Percentiles rank a stretch among this genome's conserved stretches.
These are phyloP conservation scores for Sphaeramia orbicularis DNA, from an alignment of 2,797 vertebrate species.

Conservation along the genomic window DNA sequence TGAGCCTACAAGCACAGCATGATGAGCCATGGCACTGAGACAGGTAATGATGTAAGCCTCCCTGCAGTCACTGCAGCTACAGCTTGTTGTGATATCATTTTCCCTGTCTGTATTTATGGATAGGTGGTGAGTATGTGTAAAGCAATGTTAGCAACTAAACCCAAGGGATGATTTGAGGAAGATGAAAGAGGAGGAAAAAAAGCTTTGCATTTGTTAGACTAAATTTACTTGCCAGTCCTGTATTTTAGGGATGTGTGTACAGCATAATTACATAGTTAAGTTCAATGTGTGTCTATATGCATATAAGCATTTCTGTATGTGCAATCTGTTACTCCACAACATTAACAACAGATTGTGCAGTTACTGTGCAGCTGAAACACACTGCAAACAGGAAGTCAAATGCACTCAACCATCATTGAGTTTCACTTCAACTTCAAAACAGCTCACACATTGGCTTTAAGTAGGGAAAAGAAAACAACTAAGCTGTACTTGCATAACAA, in stretches of 20 bases:
- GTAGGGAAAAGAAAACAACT: background rate
- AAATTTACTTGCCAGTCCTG: background rate
- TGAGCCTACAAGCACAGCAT: conserved; percentile 30
- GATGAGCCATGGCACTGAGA: conserved; percentile 61
- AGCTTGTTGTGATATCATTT: conserved; percentile 59
- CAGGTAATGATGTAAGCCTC: conserved; percentile 70
- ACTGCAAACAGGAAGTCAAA: background rate
- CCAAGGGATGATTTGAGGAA: conserved; percentile 8
- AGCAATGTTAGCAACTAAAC: conserved; percentile 26
- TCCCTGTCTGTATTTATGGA: conserved; percentile 51
- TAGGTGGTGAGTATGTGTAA: conserved; percentile 34
- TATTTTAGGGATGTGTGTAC: background rate
- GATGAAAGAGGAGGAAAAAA: background rate
- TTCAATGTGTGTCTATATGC: background rate
- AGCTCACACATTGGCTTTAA: background rate
- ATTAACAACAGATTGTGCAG: background rate
- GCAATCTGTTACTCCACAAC: background rate
- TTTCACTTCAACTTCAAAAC: conserved; percentile 8
- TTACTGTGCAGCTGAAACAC: background rate
- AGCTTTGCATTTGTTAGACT: background rate
- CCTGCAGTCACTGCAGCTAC: conserved; percentile 25
- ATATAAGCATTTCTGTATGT: conserved; percentile 3
- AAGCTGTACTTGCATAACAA: background rate
- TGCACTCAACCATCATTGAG: background rate
- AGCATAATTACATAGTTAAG: background rate